Base-by-base conservation (phyloP, 2,797 vertebrate genomes). In the Cichlasoma orientale region DNA sequence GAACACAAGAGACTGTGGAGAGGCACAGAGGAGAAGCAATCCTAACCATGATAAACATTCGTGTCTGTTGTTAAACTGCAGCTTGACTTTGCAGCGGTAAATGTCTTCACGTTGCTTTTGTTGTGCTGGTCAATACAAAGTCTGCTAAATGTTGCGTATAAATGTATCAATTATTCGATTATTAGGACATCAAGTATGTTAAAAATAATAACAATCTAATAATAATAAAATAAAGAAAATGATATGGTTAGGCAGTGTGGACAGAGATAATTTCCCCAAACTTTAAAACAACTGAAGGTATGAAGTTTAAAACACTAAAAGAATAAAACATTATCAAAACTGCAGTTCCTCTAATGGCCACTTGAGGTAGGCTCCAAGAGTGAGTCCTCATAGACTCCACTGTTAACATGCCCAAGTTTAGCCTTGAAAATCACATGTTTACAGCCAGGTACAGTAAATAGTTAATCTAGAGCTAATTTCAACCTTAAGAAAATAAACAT, bases 321-420 rank as follows among this genome's bases (percentile, higher is more conserved):
- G 4, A 27, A 66, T 47, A 66, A 18, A 44, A 44, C 18, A 3
- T 63, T 3, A 38, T 63, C 25, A 63, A 63, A 63, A 44, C 38
- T 25, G 38, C 61, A 66, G 23, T 47, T 66, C 38, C 27, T 0
- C 38, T 27, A 47, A 66, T 47, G 61, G 2, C 23, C 61, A 47
- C 41, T 66, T 29, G 41, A 66, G 41, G 3, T 7, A 47, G 0
- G 23, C 61, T 47, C 38, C 16, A 66, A 27, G 19, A 29, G 41
- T 27, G 5, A 27, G 23, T 1, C 59, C 38, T 61, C 2, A 3
- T n/a, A 41, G 36, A 41, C 7, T 7, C 9, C 61, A 66, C 6
- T 0, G 0, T 66, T 66, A 0, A 0, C 19, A 66, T 12, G 27
- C 23, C 7, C 38, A 47, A 27, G 16, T 27, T 66, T 41, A 66